phyloP scores from a whole-genome alignment of 2,797 vertebrate genomes.

The Strix occidentalis region DNA sequence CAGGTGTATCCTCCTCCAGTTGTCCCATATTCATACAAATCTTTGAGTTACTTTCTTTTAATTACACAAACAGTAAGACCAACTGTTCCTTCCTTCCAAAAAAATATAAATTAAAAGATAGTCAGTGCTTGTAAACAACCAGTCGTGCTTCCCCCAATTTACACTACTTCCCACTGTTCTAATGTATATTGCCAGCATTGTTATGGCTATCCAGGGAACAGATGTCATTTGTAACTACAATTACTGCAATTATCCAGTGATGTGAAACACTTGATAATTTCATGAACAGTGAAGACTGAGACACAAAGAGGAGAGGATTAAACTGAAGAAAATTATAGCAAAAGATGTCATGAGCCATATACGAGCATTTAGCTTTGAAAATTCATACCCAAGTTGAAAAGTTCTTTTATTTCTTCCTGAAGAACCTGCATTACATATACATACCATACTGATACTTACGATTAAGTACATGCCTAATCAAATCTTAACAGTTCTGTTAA shows the following conservation, averaged over 20 bases:
- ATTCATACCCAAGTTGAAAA: not conserved
- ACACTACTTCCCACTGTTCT: not conserved
- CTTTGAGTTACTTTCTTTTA: not conserved
- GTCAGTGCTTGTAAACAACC: not conserved
- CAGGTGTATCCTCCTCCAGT: not conserved
- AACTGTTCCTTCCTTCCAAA: not conserved
- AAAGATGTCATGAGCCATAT: not conserved
- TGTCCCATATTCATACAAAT: not conserved
- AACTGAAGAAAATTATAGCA: not conserved
- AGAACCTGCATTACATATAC: not conserved
- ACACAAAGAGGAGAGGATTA: not conserved
- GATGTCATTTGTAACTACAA: not conserved
- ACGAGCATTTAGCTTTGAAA: not conserved
- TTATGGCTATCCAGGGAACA: slow-evolving; percentile 21
- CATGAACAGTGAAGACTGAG: not conserved
- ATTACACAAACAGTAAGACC: not conserved
- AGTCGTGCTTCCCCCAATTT: not conserved
- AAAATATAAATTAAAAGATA: not conserved
- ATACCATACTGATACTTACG: not conserved
- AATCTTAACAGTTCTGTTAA: not conserved
- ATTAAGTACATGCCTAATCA: not conserved
- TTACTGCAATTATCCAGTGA: not conserved
- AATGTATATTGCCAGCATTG: not conserved
- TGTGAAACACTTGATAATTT: not conserved
- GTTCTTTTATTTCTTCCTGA: not conserved